These are phyloP conservation scores for Villa cingulata DNA, from an alignment of 2,888 invertebrate genomes.

Conservation along the genomic window DNA sequence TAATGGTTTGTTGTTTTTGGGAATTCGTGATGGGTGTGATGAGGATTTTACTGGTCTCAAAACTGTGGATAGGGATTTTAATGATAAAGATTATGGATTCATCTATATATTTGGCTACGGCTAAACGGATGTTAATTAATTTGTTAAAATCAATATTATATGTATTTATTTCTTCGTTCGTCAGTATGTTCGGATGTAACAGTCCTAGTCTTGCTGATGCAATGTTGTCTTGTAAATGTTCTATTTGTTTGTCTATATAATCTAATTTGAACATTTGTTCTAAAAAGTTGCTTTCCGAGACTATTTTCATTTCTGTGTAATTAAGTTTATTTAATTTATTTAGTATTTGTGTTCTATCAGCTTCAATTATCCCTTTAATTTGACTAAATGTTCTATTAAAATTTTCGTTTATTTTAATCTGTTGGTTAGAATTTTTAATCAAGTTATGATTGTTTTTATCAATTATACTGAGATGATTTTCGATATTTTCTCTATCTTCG, in stretches of 20 bases:
- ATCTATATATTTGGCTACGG: conserved; percentile 1
- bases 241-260: conserved; percentile 2
- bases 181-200: conserved; percentile 1
- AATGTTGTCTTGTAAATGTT: conserved; percentile 3
- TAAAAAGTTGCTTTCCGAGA: neutral
- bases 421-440: conserved; percentile 1
- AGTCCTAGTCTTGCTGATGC: conserved; percentile 2
- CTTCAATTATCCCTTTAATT: conserved; percentile 1
- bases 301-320: neutral
- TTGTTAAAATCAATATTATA: conserved; percentile 3
- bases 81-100: neutral
- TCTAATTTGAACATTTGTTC: conserved; percentile 1
- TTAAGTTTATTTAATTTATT: neutral
- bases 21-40: conserved; percentile 7
- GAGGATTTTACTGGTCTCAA: neutral
- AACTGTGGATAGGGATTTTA: no score
- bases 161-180: neutral
- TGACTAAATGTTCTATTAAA: conserved; percentile 1
- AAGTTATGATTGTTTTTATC: conserved; percentile 9
- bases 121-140: neutral
- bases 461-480: conserved; percentile 9
- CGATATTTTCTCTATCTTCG: conserved; percentile 9
- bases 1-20: conserved; percentile 6
- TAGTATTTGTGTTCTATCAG: neutral
- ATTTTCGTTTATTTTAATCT: conserved; percentile 1